These are phyloP conservation scores for Pipistrellus pygmaeus DNA, from an alignment of 2,797 vertebrate genomes.

Conservation along the genomic window DNA sequence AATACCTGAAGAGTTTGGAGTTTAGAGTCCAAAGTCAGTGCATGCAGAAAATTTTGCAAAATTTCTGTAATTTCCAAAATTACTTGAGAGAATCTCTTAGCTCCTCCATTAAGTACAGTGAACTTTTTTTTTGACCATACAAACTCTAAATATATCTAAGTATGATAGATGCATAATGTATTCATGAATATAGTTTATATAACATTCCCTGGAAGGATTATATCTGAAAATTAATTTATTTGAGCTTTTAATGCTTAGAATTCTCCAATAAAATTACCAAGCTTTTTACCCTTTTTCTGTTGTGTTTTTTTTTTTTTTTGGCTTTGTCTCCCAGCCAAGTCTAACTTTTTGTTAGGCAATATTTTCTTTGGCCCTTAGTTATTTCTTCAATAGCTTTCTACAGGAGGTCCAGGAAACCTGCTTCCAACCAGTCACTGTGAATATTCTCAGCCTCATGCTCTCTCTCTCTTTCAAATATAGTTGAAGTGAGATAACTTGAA, in stretches of 20 bases:
- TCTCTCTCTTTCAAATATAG: background rate
- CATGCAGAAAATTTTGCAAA: background rate
- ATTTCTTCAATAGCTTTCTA: constrained; percentile 70
- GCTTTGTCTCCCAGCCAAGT: background rate
- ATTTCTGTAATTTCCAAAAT: background rate
- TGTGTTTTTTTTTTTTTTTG: constrained; percentile 54
- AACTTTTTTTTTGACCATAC: background rate
- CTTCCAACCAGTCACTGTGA: background rate
- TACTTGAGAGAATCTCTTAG: background rate
- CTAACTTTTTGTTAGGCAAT: constrained; percentile 26
- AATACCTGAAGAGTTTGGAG: background rate
- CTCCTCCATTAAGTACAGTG: background rate
- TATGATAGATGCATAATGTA: background rate
- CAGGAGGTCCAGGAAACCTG: constrained; percentile 34
- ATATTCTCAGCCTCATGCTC: background rate
- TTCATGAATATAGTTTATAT: background rate
- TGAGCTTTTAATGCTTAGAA: background rate
- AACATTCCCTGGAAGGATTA: background rate
- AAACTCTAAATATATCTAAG: background rate
- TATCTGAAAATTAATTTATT: constrained; percentile 36
- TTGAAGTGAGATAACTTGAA: background rate
- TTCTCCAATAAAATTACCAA: background rate
- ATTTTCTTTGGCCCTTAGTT: constrained; percentile 70
- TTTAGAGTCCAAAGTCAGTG: background rate
- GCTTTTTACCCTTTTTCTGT: background rate